Base-by-base conservation (phyloP, 2,888 invertebrate genomes). In the Hyles lineata region DNA sequence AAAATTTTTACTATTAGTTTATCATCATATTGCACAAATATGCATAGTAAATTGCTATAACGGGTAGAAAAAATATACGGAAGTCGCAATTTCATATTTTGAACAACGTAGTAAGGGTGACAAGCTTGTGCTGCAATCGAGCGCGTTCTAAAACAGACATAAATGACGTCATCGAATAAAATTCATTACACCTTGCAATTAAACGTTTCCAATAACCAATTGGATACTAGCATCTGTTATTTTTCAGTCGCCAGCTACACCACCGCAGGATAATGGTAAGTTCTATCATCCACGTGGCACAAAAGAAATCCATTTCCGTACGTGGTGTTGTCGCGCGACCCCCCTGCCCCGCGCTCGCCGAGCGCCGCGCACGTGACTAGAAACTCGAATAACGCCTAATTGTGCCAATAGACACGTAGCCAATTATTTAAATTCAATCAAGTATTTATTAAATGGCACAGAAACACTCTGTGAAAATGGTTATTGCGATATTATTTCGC, bases 231-330 rank as follows among this genome's bases (percentile, higher is more conserved):
- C 15, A 11, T 50, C 21, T 67, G 43, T 67, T 67, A 23, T 67
- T 43, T 23, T 67, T 67, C 23, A 7, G 23, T 67, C 23, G 23
- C 21, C 21, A 21, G 43, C 23, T 43, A 11, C 8, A 58, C 9
- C 59, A 59, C 23, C 23, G 23, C 9, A 23, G 58, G 32, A 59
- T 35, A 43, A 35, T 50, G 43, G 2, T 43, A 43, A 43, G 43
- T 43, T 59, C 70, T 43, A 71, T 43, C 58, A 7, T 21, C 43
- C 60, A 60, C 60, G 50, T 60, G 70, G 25, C 43, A 60, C 60
- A 71, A 71, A 70, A 61, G 50, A 61, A 71, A 71, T 71, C 71
- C 50, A 71, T 71, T 71, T 71, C 61, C 61, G 71, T 50, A 43
- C 60, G 35, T 25, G 50, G 70, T 43, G 59, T 60, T 1, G 67